phyloP scores from a whole-genome alignment of 53 echinoderm and acorn worm species.

The Paelopatides confundens region DNA sequence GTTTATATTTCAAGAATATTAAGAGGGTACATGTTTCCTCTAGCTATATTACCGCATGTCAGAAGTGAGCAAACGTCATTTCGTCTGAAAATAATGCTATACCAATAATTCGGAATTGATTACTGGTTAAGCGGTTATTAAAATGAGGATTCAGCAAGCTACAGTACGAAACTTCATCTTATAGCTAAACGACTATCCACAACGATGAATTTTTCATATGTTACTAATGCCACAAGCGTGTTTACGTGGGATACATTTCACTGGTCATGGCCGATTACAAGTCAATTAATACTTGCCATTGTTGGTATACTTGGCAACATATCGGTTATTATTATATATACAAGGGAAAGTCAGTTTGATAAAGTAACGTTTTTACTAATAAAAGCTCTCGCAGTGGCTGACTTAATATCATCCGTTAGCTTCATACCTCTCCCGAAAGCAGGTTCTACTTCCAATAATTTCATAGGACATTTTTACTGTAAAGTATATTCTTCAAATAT shows the following conservation, averaged over 20 bases:
- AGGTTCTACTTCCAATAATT: not conserved
- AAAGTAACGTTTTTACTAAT: constrained; percentile 56
- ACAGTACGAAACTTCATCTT: too few relatives aligned
- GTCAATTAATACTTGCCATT: not conserved
- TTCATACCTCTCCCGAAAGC: not conserved
- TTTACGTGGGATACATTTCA: not conserved
- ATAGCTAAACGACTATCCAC: too few relatives aligned
- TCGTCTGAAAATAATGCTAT: too few relatives aligned
- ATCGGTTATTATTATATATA: not conserved
- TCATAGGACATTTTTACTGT: not conserved
- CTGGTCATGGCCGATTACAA: not conserved
- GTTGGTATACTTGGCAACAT: not conserved
- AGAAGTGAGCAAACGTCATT: too few relatives aligned
- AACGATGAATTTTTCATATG: too few relatives aligned
- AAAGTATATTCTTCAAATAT: not conserved
- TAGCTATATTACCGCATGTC: too few relatives aligned
- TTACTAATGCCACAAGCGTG: too few relatives aligned
- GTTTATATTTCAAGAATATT: too few relatives aligned
- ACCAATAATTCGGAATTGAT: too few relatives aligned
- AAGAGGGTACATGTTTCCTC: too few relatives aligned
- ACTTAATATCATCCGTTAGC: constrained; percentile 14
- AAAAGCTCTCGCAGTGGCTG: constrained; percentile 57
- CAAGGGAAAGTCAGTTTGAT: not conserved
- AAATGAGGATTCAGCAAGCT: too few relatives aligned
- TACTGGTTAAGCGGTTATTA: too few relatives aligned